Base-by-base conservation (phyloP, 1,140 invertebrate genomes). In the Goniozus legneri region DNA sequence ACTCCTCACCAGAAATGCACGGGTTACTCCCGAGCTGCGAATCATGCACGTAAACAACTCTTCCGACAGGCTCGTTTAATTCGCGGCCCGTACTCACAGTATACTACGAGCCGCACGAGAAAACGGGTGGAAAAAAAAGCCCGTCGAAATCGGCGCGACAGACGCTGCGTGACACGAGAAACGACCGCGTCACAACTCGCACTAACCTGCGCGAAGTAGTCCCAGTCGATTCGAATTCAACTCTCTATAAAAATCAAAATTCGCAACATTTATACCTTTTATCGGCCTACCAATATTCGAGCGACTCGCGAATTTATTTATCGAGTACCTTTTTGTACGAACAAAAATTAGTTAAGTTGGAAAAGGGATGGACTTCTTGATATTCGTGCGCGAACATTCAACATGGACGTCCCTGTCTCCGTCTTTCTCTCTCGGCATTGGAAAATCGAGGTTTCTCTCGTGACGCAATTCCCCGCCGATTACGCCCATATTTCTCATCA, bases 381-480 rank as follows among this genome's bases (percentile, higher is more conserved):
- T 52, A 16, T 55, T 49, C 37, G 44, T 64, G 50, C 57, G 52
- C 57, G 35, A 13, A 36, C 43, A n/a, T 42, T 51, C 50, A 57
- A 60, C 40, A 64, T 64, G 57, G 61, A 45, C 40, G 51, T 49
- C 39, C n/a, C n/a, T n/a, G n/a, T n/a, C n/a, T n/a, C n/a, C n/a
- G n/a, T n/a, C n/a, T n/a, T n/a, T n/a, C n/a, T n/a, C n/a, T n/a
- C n/a, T n/a, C n/a, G 22, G 44, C 41, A 24, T 50, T 43, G 57
- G 51, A 60, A 60, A 62, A 60, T 47, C 47, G 34, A 44, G 52
- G 52, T 60, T 64, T 62, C 60, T 60, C 60, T 55, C 50, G 49
- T 64, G 62, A 64, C 62, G 62, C 59, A 64, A 62, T 58, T n/a
- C n/a, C n/a, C 51, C 49, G 36, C 31, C 46, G 50, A 52, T 50